Percentiles rank a stretch among this genome's conserved stretches.
These are phyloP conservation scores for Irena cyanogastra DNA, from an alignment of 2,113 vertebrate genomes.

Conservation along the genomic window DNA sequence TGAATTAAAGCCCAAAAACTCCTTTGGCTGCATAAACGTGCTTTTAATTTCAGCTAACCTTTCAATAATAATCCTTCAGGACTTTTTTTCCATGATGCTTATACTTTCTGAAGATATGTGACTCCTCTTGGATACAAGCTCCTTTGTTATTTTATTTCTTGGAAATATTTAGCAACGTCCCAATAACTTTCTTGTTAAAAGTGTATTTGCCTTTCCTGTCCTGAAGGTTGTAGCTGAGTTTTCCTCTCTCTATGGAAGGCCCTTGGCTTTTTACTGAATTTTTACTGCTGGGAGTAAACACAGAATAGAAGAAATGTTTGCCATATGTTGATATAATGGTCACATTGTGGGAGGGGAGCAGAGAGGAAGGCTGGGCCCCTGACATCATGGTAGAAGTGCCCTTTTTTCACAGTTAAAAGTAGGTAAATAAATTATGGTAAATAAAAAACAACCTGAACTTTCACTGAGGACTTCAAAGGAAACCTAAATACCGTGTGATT, in stretches of 20 bases:
- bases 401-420: constrained; percentile 26
- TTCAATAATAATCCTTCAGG: constrained; percentile 57
- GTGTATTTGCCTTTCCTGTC: constrained; percentile 57
- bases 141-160: constrained; percentile 63
- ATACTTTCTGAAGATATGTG: constrained; percentile 46
- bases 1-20: constrained; percentile 51
- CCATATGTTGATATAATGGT: constrained; percentile 65
- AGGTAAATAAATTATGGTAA: constrained; percentile 49
- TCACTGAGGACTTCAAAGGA: constrained; percentile 46
- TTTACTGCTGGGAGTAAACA: constrained; percentile 54
- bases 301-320: constrained; percentile 59
- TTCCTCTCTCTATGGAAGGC: constrained; percentile 32
- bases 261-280: constrained; percentile 51
- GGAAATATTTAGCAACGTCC: constrained; percentile 63
- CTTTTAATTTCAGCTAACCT: constrained; percentile 58
- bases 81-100: constrained; percentile 48
- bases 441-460: constrained; percentile 59
- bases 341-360: constrained; percentile 51
- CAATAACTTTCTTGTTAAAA: constrained; percentile 64
- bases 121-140: constrained; percentile 55
- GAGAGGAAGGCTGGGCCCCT: constrained; percentile 41
- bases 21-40: constrained; percentile 25
- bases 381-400: constrained; percentile 56
- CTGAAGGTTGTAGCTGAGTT: constrained; percentile 55
- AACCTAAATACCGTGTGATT: constrained; percentile 21